A percentile compares a stretch with the other conserved stretches of the same genome.
These are phyloP conservation scores for Cataglyphis livida DNA, from an alignment of 2,888 invertebrate species.

Conservation along the genomic window DNA sequence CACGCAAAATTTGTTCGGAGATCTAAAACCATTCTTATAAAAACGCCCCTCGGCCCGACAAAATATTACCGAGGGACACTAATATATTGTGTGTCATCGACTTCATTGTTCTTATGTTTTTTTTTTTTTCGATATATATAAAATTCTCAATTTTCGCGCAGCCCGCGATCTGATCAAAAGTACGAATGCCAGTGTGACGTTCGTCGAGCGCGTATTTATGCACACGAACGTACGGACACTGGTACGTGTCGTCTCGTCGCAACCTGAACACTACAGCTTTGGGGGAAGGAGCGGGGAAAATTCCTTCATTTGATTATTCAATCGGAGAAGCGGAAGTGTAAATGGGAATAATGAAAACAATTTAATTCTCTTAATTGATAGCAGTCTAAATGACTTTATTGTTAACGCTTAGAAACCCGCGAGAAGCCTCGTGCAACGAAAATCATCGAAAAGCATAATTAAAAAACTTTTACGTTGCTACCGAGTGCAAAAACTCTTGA, in stretches of 20 bases:
- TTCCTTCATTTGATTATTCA: constrained; percentile 31
- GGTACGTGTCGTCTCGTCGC: constrained; percentile 77
- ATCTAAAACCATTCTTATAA: constrained; percentile 84
- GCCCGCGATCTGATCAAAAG: constrained; percentile 80
- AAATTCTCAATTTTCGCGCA: constrained; percentile 80
- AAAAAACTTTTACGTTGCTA: constrained; percentile 11
- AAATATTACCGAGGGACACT: constrained; percentile 84
- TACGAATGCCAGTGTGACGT: constrained; percentile 66
- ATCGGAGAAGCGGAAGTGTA: constrained; percentile 57
- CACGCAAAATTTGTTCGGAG: constrained; percentile 77
- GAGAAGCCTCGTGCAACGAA: constrained; percentile 66
- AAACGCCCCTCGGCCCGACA: constrained; percentile 84
- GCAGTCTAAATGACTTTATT: constrained; percentile 70
- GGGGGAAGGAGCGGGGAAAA: constrained; percentile 25
- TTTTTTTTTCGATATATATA: constrained; percentile 76
- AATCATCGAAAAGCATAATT: constrained; percentile 12
- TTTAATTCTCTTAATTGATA: constrained; percentile 71
- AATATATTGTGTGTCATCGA: constrained; percentile 77
- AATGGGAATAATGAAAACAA: constrained; percentile 54
- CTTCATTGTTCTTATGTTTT: constrained; percentile 65
- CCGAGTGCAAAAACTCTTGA: not conserved
- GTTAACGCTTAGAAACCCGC: constrained; percentile 60
- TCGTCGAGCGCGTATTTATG: constrained; percentile 41
- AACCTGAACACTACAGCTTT: constrained; percentile 84
- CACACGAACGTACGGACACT: constrained; percentile 61